Conservation (phyloP, 2,113 vertebrate genomes). For the Hystrix brachyura region DNA sequence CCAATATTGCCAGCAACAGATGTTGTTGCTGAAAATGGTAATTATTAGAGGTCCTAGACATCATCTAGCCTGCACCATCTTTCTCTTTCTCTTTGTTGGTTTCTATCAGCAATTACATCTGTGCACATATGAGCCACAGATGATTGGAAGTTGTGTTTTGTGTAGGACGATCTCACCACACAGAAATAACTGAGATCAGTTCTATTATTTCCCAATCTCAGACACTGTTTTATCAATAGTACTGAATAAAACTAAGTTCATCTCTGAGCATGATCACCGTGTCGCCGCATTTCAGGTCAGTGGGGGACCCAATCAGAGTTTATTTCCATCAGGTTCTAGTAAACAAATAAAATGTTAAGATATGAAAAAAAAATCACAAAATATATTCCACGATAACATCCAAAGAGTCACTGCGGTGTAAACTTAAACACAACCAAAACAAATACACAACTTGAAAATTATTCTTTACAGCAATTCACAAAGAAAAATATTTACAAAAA, state of each 20-base stretch:
- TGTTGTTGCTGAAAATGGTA: constrained; percentile 75
- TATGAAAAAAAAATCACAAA: background rate
- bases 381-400: background rate
- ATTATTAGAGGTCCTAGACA: constrained; percentile 66
- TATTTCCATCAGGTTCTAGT: background rate
- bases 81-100: background rate
- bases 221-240: background rate
- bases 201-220: background rate
- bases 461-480: constrained; percentile 43
- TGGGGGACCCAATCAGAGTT: background rate
- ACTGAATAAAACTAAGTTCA: constrained; percentile 47
- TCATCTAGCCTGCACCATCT: background rate
- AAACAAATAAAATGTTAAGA: constrained; percentile 51
- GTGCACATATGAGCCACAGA: background rate
- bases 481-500: constrained; percentile 45
- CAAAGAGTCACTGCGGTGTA: background rate
- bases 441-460: background rate
- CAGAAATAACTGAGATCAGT: background rate
- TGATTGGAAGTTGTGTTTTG: constrained; percentile 35
- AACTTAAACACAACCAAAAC: background rate
- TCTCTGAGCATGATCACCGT: background rate
- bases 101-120: constrained; percentile 59
- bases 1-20: constrained; percentile 76
- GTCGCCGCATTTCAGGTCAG: background rate
- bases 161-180: constrained; percentile 19